A percentile compares a stretch with the other conserved stretches of the same genome.
Evolutionary conservation across 2,888 invertebrate species (phyloP).

Genomic region (Tiliacea aurago): DNA sequence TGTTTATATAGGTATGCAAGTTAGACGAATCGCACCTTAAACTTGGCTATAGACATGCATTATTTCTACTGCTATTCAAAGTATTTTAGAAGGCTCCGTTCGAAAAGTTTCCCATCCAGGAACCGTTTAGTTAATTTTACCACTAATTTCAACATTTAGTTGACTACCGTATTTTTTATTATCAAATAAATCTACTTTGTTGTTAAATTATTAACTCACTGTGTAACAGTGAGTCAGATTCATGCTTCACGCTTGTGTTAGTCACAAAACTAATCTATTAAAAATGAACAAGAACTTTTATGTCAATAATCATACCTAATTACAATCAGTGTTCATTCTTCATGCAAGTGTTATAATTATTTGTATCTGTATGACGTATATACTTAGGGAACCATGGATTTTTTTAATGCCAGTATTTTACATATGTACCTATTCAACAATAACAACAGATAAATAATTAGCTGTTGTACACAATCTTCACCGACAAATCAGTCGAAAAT

Average conservation of each 20-base stretch:
- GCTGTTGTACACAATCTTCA: background rate
- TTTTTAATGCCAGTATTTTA: constrained; percentile 1
- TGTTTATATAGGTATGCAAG: background rate
- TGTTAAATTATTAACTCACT: constrained; percentile 32
- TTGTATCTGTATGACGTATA: constrained; percentile 11
- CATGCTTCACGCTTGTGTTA: constrained; percentile 68
- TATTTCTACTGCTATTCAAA: constrained; percentile 5
- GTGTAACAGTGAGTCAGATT: constrained; percentile 34
- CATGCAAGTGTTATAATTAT: constrained; percentile 29
- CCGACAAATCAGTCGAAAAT: background rate
- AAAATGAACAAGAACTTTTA: constrained; percentile 39
- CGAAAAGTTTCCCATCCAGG: background rate
- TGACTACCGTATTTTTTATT: constrained; percentile 6
- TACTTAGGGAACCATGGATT: background rate
- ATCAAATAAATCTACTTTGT: constrained; percentile 22
- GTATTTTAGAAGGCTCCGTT: background rate
- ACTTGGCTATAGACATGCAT: constrained; percentile 68
- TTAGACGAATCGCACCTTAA: constrained; percentile 1
- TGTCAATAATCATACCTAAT: constrained; percentile 28
- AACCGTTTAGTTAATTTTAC: constrained; percentile 11
- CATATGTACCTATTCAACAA: background rate
- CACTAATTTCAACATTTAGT: constrained; percentile 8
- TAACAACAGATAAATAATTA: background rate
- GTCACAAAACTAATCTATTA: constrained; percentile 63
- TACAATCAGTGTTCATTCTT: constrained; percentile 46